Evolutionary conservation across 2,888 invertebrate species (phyloP), one percentile per base, ranked within the genome.

Genomic region (Gasteruption jaculator): DNA sequence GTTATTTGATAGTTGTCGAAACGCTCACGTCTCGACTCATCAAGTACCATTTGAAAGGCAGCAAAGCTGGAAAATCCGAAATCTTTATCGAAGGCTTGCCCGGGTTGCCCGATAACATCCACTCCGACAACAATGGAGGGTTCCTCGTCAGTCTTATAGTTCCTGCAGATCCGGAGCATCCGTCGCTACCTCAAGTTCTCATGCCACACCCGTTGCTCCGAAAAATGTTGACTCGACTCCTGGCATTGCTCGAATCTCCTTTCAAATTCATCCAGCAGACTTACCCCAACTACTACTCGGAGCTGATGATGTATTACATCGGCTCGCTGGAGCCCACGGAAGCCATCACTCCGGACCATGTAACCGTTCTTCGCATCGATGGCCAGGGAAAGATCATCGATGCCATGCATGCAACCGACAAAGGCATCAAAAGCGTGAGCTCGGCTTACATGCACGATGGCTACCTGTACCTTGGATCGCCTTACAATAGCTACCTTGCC

Each of bases 51-150:
- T 63, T 96, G 7, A 83, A 81, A 61, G 95, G 95, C 3, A 74
- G 83, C 0, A 88, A 88, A 56, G 80, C 82, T 53, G 93, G 92
- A n/a, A 74, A 79, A 49, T 71, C 76, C 3, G 92, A 93, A 64
- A 73, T 87, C 2, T 91, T 95, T 60, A 73, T 84, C 4, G 85
- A 91, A 55, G 87, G 88, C 25, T 72, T 91, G 46, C 90, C 91
- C 61, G 91, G 83, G 68, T 46, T 56, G 2, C 81, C 81, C 1
- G 83, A 84, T 62, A 83, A 83, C 58, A 73, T 83, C 21, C 63
- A 74, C 31, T 58, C 64, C 1, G 71, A 72, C 14, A 81, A 84
- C 47, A 76, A 78, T 12, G 84, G 82, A 4, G 86, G 87, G 14
- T 72, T 86, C 51, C 75, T 86, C 52, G 78, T 85, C 2, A 75